A percentile compares a stretch with the other conserved stretches of the same genome.
These are phyloP conservation scores for Phanerotoma sp. DNA, from an alignment of 2,888 invertebrate genomes.

Conservation along the genomic window DNA sequence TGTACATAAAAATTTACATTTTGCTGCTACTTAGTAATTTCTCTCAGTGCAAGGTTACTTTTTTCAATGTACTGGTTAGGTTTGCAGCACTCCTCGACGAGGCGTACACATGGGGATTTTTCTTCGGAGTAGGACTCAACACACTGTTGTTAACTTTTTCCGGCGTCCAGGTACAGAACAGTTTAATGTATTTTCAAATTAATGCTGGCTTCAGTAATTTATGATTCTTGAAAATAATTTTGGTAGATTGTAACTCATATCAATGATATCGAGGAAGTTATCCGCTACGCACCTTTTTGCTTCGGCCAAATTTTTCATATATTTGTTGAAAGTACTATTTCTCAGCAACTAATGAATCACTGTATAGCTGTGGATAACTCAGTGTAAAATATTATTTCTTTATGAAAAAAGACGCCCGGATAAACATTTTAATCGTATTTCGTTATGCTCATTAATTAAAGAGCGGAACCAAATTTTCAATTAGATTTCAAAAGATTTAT, in stretches of 20 bases:
- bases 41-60: neutral
- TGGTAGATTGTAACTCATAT: neutral
- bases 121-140: neutral
- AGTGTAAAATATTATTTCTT: slow-evolving; percentile 5
- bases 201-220: too few species aligned
- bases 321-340: slow-evolving; percentile 11
- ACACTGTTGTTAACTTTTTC: slow-evolving; percentile 5
- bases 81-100: neutral
- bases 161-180: slow-evolving; percentile 8
- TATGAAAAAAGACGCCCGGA: neutral
- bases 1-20: too few species aligned
- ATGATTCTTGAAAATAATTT: neutral
- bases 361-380: slow-evolving; percentile 5
- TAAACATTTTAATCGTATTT: neutral
- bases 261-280: neutral
- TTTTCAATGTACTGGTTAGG: neutral
- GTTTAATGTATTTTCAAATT: too few species aligned
- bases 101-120: neutral
- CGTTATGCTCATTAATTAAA: too few species aligned
- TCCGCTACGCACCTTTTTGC: neutral
- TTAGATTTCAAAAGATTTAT: too few species aligned
- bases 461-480: too few species aligned
- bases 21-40: neutral
- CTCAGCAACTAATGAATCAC: slow-evolving; percentile 20
- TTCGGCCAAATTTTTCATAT: slow-evolving; percentile 10